These are phyloP conservation scores for Glyptemys insculpta DNA, from an alignment of 2,797 vertebrate species.

Conservation along the genomic window DNA sequence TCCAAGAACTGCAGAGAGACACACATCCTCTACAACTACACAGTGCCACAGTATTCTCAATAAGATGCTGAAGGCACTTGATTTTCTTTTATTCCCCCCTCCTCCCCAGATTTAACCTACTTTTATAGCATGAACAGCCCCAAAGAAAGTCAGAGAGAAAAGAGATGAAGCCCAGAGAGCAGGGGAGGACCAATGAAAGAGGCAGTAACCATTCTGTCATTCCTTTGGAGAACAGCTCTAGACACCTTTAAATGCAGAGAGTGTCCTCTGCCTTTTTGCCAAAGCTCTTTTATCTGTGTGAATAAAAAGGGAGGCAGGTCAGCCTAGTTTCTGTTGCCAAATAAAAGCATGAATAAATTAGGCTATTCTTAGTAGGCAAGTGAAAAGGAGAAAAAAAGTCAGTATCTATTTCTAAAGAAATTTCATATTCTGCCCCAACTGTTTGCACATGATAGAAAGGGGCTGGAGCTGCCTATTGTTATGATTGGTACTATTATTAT, in stretches of 20 bases:
- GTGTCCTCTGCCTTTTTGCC: conserved; percentile 69
- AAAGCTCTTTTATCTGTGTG: conserved; percentile 68
- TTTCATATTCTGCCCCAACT: conserved; percentile 77
- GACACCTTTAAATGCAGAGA: conserved; percentile 75
- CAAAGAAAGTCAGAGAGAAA: conserved; percentile 73
- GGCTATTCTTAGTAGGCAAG: conserved; percentile 80
- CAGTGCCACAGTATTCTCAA: conserved; percentile 71
- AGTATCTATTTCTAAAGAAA: conserved; percentile 76
- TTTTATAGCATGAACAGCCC: conserved; percentile 76
- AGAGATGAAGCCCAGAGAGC: conserved; percentile 70
- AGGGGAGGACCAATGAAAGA: conserved; percentile 77
- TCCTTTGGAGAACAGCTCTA: conserved; percentile 69
- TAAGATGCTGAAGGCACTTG: conserved; percentile 74
- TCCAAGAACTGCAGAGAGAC: conserved; percentile 50
- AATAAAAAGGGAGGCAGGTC: conserved; percentile 72
- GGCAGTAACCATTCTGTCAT: conserved; percentile 73
- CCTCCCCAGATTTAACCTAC: conserved; percentile 79
- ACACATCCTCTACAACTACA: conserved; percentile 67
- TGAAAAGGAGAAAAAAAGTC: conserved; percentile 63
- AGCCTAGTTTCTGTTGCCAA: conserved; percentile 68
- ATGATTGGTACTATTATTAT: conserved; percentile 73
- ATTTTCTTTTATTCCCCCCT: conserved; percentile 75
- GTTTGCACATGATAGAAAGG: conserved; percentile 76
- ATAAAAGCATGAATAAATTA: conserved; percentile 81
- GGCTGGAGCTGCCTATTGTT: conserved; percentile 75